A percentile compares a stretch with the other conserved stretches of the same genome.
phyloP scores from a whole-genome alignment of 2,888 invertebrate genomes.

The Latrodectus hesperus region DNA sequence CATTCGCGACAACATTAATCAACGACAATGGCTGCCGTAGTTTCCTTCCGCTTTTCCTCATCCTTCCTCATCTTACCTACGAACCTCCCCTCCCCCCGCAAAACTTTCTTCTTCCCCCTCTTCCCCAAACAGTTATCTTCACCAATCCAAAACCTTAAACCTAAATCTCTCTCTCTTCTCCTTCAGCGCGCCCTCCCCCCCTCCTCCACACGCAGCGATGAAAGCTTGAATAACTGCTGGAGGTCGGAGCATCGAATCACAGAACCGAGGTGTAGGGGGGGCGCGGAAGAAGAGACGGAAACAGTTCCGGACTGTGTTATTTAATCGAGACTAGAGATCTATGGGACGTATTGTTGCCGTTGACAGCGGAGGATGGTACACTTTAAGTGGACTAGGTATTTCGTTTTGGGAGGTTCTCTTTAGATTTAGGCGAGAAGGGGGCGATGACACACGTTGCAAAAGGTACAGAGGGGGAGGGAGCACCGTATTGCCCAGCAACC shows the following conservation, averaged over 20 bases:
- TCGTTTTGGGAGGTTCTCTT: conserved; percentile 54
- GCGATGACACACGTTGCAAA: not conserved
- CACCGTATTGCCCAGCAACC: conserved; percentile 47
- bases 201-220: conserved; percentile 5
- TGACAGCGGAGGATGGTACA: conserved; percentile 53
- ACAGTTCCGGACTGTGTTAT: conserved; percentile 46
- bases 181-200: not conserved
- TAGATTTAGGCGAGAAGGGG: conserved; percentile 7
- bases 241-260: conserved; percentile 1
- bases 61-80: no score
- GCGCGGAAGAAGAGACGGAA: not conserved
- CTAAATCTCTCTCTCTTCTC: conserved; percentile 34
- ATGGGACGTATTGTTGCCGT: conserved; percentile 63
- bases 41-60: no score
- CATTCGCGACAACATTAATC: conserved; percentile 63
- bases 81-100: conserved; percentile 7
- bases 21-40: conserved; percentile 45
- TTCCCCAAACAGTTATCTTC: not conserved
- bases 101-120: conserved; percentile 2
- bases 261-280: conserved; percentile 7
- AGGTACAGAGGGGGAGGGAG: not conserved
- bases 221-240: conserved; percentile 15
- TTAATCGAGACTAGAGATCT: conserved; percentile 66
- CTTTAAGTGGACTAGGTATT: conserved; percentile 67
- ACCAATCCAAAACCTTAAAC: conserved; percentile 59